Evolutionary conservation across 2,888 invertebrate genomes (phyloP).

Genomic region (Epiblema foenella): DNA sequence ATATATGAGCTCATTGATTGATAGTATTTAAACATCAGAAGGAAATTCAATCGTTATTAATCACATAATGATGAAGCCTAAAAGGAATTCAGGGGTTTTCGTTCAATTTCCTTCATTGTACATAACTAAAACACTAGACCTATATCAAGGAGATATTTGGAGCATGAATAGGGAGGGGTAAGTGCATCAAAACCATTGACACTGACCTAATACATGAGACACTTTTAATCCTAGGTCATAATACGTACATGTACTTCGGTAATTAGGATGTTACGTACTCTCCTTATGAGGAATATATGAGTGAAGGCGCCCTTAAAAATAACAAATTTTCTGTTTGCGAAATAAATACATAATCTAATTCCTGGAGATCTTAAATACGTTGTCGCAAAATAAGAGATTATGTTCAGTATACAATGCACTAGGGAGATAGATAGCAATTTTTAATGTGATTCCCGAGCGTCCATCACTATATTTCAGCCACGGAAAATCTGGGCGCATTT

Average conservation of each 20-base stretch:
- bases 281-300: not conserved
- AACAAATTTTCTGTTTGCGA: not conserved
- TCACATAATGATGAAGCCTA: not conserved
- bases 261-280: not conserved
- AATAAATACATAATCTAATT: too few relatives aligned
- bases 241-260: too few relatives aligned
- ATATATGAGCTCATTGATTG: conserved; percentile 37
- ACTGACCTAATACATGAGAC: too few relatives aligned
- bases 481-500: conserved; percentile 57
- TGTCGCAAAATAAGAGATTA: not conserved
- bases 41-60: conserved; percentile 3
- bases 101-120: too few relatives aligned
- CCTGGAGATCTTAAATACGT: not conserved
- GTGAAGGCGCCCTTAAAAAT: too few relatives aligned
- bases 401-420: not conserved
- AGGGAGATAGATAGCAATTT: conserved; percentile 1
- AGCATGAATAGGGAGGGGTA: too few relatives aligned
- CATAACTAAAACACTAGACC: too few relatives aligned
- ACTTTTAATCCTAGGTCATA: too few relatives aligned
- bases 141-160: too few relatives aligned
- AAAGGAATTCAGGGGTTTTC: not conserved
- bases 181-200: too few relatives aligned
- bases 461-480: conserved; percentile 22
- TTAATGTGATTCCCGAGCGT: conserved; percentile 44
- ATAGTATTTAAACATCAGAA: conserved; percentile 2